Base-by-base conservation (phyloP, 2,888 invertebrate species). In the Corythucha ciliata region DNA sequence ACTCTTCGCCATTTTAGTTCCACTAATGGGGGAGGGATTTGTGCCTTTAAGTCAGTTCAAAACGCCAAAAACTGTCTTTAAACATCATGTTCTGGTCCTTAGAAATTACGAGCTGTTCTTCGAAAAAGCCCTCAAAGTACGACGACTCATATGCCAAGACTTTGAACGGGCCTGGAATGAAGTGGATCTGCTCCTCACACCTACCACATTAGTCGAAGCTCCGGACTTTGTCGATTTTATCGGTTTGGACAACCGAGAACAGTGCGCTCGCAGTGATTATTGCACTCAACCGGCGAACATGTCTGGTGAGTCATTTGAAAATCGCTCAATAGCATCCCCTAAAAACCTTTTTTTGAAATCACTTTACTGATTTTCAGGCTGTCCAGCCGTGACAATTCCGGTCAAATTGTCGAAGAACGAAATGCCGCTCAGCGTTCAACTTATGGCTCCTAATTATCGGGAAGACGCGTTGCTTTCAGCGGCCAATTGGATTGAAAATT, bases 231-330 rank as follows among this genome's bases (percentile, higher is more conserved):
- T 74, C n/a, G 83, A 89, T 56, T 96, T 91, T 68, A 69, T 76
- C 0, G 69, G 74, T 1, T 77, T 79, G 58, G 83, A 88, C 61
- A 91, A 90, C 65, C 74, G 91, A 47, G 86, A 88, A 63, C 87
- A 92, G 63, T 86, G 89, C 67, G 83, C 86, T 0, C 73, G 83
- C 36, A 88, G 91, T 65, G 98, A 98, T 71, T 90, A 81, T 66
- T 97, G 90, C 65, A 97, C 97, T 0, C 93, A 93, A 64, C 86
- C 97, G 0, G 89, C 88, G 0, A 98, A 98, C 67, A 85, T 98
- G 87, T 92, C 96, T 29, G 97, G 97, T 70, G 67, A 64, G 61
- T 59, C 34, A 14, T 24, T 16, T 21, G 16, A 37, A 33, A 20
- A 12, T 22, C 21, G 22, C 20, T 22, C 25, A 10, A 41, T 8